These are phyloP conservation scores for Netelia virgata DNA, from an alignment of 2,888 invertebrate species.

Conservation along the genomic window DNA sequence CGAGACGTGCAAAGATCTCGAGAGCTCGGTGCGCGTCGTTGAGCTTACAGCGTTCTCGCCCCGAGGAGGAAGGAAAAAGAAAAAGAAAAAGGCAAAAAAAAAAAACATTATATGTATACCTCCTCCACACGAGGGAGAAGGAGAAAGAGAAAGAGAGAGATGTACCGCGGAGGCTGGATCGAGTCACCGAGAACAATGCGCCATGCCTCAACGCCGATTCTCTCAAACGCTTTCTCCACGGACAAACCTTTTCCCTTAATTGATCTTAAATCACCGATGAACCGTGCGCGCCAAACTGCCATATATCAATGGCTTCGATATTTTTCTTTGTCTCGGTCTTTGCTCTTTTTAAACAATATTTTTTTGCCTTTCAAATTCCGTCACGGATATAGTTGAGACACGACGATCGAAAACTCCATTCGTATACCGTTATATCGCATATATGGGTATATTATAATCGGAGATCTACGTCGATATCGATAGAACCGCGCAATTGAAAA, in stretches of 20 bases:
- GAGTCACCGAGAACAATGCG: conserved; percentile 63
- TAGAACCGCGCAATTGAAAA: background rate
- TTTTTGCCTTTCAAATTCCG: background rate
- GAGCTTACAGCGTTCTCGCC: conserved; percentile 24
- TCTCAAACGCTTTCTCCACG: conserved; percentile 65
- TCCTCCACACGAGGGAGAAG: conserved; percentile 56
- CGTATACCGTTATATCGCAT: background rate
- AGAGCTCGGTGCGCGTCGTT: conserved; percentile 29
- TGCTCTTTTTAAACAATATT: background rate
- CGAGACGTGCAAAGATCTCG: conserved; percentile 47
- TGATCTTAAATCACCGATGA: conserved; percentile 69
- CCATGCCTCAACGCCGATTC: conserved; percentile 65
- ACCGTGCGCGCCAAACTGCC: conserved; percentile 32
- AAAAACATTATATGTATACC: background rate
- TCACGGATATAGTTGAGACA: conserved; percentile 22
- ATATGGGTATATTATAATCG: background rate
- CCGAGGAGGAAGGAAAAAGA: conserved; percentile 21
- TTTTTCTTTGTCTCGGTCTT: conserved; percentile 3
- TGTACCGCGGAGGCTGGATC: conserved; percentile 56
- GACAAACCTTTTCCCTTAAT: conserved; percentile 68
- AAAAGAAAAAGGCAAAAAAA: conserved; percentile 38
- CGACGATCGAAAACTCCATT: conserved; percentile 6
- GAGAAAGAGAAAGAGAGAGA: conserved; percentile 35
- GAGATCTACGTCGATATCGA: background rate
- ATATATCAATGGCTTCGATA: conserved; percentile 41